Percentiles rank a stretch among this genome's conserved stretches.
Conservation (phyloP, 37 sponge, comb jelly and placozoan genomes). For the Spongia lamella region DNA sequence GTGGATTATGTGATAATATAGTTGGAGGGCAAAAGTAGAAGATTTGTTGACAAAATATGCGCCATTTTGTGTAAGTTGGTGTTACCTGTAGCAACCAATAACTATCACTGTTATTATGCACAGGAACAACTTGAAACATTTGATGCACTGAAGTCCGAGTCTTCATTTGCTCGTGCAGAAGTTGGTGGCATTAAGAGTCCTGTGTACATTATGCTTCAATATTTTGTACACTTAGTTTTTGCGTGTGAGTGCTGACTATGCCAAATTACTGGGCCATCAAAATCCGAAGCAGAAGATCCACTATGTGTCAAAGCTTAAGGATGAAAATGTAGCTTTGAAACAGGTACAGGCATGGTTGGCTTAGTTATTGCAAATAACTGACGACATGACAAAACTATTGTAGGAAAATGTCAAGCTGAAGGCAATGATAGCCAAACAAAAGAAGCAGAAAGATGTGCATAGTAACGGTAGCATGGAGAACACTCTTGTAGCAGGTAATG, state of each 20-base stretch:
- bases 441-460: not conserved
- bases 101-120: not conserved
- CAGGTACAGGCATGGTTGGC: constrained; percentile 13
- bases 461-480: too few species aligned
- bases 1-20: too few species aligned
- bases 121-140: constrained; percentile 64
- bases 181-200: constrained; percentile 17
- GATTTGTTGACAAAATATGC: too few species aligned
- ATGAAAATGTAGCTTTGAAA: constrained; percentile 58
- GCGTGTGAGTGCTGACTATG: constrained; percentile 44
- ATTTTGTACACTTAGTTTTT: constrained; percentile 18
- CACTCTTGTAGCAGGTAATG: too few species aligned
- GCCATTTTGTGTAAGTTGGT: too few species aligned
- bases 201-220: not conserved
- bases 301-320: constrained; percentile 70
- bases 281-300: constrained; percentile 78
- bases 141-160: constrained; percentile 58
- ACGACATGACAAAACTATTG: not conserved
- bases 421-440: constrained; percentile 15
- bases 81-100: too few species aligned
- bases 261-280: constrained; percentile 75
- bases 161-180: constrained; percentile 60
- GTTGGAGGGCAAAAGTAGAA: too few species aligned
- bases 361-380: not conserved
- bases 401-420: constrained; percentile 45